A percentile compares a stretch with the other conserved stretches of the same genome.
These are phyloP conservation scores for Centruroides vittatus DNA, from an alignment of 1,140 invertebrate species.

Conservation along the genomic window DNA sequence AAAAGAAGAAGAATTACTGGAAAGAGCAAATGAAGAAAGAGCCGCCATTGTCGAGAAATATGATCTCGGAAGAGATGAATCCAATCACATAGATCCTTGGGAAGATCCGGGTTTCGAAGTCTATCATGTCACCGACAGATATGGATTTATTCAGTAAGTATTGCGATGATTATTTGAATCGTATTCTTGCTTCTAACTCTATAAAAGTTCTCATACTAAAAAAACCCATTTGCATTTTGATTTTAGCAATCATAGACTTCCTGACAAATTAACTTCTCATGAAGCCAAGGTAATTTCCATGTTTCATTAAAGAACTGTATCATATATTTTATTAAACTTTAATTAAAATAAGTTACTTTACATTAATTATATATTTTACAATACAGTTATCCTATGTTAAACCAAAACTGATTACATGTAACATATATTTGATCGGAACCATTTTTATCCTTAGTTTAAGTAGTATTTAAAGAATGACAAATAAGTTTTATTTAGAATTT, in stretches of 20 bases:
- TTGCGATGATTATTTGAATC: not conserved
- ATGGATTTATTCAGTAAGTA: conserved; percentile 67
- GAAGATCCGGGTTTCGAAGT: conserved; percentile 91
- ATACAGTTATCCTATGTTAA: too few species aligned
- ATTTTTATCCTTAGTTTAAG: too few species aligned
- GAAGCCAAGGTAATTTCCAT: conserved; percentile 11
- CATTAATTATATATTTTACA: too few species aligned
- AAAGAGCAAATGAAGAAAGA: not conserved
- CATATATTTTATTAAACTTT: too few species aligned
- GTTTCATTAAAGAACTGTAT: not conserved
- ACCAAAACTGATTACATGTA: too few species aligned
- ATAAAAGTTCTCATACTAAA: too few species aligned
- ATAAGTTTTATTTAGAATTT: too few species aligned
- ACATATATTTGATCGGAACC: too few species aligned
- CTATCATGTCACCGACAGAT: conserved; percentile 87
- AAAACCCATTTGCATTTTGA: not conserved
- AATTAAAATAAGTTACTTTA: too few species aligned
- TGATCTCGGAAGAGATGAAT: not conserved
- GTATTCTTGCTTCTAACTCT: too few species aligned
- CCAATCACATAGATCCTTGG: conserved; percentile 55
- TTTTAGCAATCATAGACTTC: conserved; percentile 14
- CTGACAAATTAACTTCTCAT: conserved; percentile 14
- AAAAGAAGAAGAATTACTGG: not conserved
- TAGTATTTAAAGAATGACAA: too few species aligned
- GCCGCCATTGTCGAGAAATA: not conserved